phyloP scores from a whole-genome alignment of 2,888 invertebrate species.

The Sinotaia quadrata region DNA sequence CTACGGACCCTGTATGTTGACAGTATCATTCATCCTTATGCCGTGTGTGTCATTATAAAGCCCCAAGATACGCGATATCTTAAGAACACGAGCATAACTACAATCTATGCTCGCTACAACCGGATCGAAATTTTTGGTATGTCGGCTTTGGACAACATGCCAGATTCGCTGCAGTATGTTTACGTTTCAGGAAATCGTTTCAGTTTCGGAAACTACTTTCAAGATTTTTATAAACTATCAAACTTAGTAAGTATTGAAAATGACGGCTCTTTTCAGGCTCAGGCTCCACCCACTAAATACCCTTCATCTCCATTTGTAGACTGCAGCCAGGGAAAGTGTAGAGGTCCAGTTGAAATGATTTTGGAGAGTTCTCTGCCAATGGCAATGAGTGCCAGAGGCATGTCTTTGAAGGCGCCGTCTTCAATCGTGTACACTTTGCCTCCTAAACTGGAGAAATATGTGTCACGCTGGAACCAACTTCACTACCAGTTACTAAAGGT shows the following conservation, averaged over 20 bases:
- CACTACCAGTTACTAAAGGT: constrained; percentile 13
- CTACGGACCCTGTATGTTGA: constrained; percentile 20
- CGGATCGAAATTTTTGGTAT: constrained; percentile 28
- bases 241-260: not conserved
- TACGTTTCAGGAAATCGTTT: constrained; percentile 21
- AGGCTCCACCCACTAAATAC: not conserved
- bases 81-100: constrained; percentile 23
- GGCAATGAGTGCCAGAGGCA: too few species aligned
- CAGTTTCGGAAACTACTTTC: constrained; percentile 28
- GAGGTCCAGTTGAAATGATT: too few species aligned
- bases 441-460: constrained; percentile 15
- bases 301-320: not conserved
- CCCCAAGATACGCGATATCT: constrained; percentile 4
- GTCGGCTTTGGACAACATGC: constrained; percentile 28
- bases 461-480: constrained; percentile 15
- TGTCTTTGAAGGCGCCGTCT: too few species aligned
- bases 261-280: not conserved
- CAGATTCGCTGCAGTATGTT: constrained; percentile 18
- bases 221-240: constrained; percentile 3
- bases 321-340: not conserved
- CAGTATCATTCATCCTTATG: constrained; percentile 22
- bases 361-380: too few species aligned
- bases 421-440: too few species aligned
- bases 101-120: constrained; percentile 32
- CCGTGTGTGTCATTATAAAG: constrained; percentile 21